phyloP scores from a whole-genome alignment of 1,140 invertebrate species.

The Solen grandis region DNA sequence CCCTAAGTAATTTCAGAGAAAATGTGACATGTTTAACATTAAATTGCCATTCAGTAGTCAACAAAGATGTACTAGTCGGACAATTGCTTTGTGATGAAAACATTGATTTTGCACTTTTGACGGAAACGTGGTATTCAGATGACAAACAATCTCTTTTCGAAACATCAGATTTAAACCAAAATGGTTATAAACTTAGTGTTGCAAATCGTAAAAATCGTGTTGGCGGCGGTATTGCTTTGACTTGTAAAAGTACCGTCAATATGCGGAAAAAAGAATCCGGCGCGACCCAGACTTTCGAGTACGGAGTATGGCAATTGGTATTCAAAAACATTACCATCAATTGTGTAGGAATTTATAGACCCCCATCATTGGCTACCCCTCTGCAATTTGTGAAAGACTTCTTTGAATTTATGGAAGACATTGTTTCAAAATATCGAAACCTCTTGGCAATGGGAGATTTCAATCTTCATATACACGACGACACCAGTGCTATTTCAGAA shows the following conservation, averaged over 20 bases:
- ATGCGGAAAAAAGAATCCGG: background rate
- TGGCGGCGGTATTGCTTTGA: too few species aligned
- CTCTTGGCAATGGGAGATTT: conserved; percentile 47
- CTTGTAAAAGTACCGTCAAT: background rate
- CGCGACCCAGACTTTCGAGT: conserved; percentile 14
- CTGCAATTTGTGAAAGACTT: conserved; percentile 38
- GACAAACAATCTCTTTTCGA: background rate
- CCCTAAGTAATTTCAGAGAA: too few species aligned
- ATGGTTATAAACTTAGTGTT: too few species aligned
- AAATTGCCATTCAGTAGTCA: too few species aligned
- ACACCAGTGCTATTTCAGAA: conserved; percentile 1
- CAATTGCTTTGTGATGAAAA: background rate
- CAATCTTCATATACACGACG: conserved; percentile 26
- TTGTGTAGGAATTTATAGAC: conserved; percentile 32
- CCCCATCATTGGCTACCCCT: conserved; percentile 37
- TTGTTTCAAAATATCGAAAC: conserved; percentile 42
- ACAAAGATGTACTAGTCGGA: too few species aligned
- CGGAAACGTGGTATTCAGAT: background rate
- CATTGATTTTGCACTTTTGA: background rate
- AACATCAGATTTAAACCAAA: background rate
- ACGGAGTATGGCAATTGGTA: conserved; percentile 13
- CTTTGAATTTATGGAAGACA: conserved; percentile 42
- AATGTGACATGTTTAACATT: too few species aligned
- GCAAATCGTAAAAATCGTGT: too few species aligned
- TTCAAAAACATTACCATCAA: conserved; percentile 11